Conservation (phyloP, 2,888 invertebrate genomes). For the Drosophila peninsularis region DNA sequence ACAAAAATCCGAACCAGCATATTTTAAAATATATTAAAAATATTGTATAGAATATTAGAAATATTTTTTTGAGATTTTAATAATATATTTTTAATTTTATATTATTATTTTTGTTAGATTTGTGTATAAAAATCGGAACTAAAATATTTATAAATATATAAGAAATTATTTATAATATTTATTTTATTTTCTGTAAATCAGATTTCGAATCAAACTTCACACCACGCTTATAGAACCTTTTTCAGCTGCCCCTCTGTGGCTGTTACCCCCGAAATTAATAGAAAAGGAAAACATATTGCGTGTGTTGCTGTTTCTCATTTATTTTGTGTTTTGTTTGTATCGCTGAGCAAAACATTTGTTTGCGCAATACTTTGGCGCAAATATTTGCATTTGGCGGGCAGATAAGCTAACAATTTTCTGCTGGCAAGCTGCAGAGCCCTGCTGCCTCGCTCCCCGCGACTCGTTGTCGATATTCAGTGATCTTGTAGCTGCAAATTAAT, state of each 20-base stretch:
- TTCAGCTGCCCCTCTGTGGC: slow-evolving; percentile 15
- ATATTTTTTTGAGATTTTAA: too few species aligned
- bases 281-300: slow-evolving; percentile 23
- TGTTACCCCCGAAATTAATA: slow-evolving; percentile 18
- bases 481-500: slow-evolving; percentile 78
- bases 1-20: not conserved
- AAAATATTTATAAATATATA: too few species aligned
- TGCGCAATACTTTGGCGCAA: slow-evolving; percentile 68
- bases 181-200: not conserved
- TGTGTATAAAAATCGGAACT: too few species aligned
- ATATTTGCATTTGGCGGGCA: slow-evolving; percentile 64
- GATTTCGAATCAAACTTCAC: not conserved
- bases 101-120: too few species aligned
- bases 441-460: not conserved
- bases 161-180: too few species aligned
- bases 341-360: slow-evolving; percentile 51
- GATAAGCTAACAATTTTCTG: slow-evolving; percentile 56
- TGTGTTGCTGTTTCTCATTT: slow-evolving; percentile 2
- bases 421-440: slow-evolving; percentile 4
- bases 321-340: slow-evolving; percentile 23
- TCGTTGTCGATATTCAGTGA: slow-evolving; percentile 65
- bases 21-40: too few species aligned
- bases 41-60: too few species aligned
- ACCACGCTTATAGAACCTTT: too few species aligned
- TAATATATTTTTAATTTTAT: too few species aligned